Percentiles rank a stretch among this genome's conserved stretches.
Evolutionary conservation across 2,113 vertebrate species (phyloP).

Genomic region (Fulica atra): DNA sequence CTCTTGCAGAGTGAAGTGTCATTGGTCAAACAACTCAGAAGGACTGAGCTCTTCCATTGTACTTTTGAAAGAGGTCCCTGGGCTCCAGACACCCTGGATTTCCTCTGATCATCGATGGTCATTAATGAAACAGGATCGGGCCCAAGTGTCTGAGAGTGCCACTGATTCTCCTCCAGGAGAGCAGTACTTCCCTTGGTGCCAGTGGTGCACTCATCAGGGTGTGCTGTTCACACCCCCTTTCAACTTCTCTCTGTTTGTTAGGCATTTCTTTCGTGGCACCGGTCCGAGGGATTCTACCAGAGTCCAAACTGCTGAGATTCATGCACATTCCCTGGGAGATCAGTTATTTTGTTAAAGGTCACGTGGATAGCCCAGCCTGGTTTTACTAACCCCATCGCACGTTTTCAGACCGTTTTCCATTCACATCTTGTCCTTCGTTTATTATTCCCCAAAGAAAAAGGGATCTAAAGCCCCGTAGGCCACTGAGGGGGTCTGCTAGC

Average conservation of each 20-base stretch:
- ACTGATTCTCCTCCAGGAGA: neutral
- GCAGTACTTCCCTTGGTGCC: neutral
- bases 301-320: neutral
- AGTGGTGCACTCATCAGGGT: neutral
- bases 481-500: neutral
- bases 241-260: fast-evolving
- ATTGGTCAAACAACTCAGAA: neutral
- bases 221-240: neutral
- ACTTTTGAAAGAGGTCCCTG: neutral
- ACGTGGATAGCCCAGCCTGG: neutral
- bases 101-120: neutral
- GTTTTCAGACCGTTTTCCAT: neutral
- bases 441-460: neutral
- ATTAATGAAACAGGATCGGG: neutral
- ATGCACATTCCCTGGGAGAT: neutral
- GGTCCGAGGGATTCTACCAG: neutral
- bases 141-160: too few species aligned
- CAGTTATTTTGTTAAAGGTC: neutral
- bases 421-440: neutral
- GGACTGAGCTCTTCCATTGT: neutral
- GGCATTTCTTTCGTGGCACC: neutral
- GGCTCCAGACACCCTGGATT: neutral
- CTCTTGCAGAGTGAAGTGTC: neutral
- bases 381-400: neutral
- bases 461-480: neutral